Base-by-base conservation (phyloP, 2,797 vertebrate species). In the Amazonetta brasiliensis region DNA sequence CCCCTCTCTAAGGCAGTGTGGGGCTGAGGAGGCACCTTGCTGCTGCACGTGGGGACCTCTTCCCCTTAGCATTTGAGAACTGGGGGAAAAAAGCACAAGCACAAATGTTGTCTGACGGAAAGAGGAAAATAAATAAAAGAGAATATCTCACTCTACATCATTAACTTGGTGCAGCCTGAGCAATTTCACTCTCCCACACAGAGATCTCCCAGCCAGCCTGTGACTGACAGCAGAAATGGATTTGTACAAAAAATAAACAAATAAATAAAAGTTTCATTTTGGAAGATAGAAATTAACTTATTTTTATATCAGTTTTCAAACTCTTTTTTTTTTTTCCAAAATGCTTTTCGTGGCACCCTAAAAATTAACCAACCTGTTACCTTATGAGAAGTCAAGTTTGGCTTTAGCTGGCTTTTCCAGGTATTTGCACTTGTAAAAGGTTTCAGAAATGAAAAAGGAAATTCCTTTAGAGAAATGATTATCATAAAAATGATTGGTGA, bases 51-150 rank as follows among this genome's bases (percentile, higher is more conserved):
- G 20, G 39, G 78, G 41, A 39, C n/a, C 3, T 31, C 30, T 83
- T 87, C 54, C 33, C 35, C 58, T 89, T 41, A 52, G 30, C 16
- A 17, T 55, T 85, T 83, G 66, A 44, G 62, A 28, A 23, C 6
- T 52, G 52, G 23, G 23, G 7, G 2, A 2, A 28, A 41, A 30
- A 16, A 2, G 1, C 4, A 5, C 9, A 14, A 4, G 35, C 3
- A 3, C 28, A 14, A 22, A 33, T 5, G 16, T 33, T 86, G n/a
- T 33, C 78, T 31, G 72, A 69, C 31, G 7, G 69, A 75, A 46
- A 84, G 13, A 74, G 17, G 46, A 60, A 76, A 74, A 69, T 44
- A 33, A 72, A 74, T 59, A 56, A 25, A 44, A 23, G 48, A 72
- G 82, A n/a, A 37, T 16, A 7, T 64, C 23, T 19, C 28, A 20